Percentiles rank a stretch among this genome's conserved stretches.
These are phyloP conservation scores for Tychaedon coryphoeus DNA, from an alignment of 2,113 vertebrate genomes.

Conservation along the genomic window DNA sequence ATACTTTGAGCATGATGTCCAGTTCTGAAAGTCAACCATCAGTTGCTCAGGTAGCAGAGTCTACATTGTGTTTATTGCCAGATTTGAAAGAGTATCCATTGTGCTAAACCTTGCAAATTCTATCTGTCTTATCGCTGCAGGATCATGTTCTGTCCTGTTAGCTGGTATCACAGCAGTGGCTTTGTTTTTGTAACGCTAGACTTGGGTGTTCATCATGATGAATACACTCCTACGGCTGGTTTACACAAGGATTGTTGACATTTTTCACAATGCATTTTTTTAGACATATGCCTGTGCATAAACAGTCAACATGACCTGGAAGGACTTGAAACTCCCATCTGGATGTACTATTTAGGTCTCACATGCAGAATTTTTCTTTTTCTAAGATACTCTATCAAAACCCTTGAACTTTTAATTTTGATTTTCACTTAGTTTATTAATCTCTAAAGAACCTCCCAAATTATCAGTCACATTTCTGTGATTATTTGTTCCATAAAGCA, in stretches of 20 bases:
- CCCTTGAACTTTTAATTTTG: neutral
- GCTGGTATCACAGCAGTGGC: neutral
- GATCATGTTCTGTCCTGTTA: conserved; percentile 23
- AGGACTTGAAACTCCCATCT: neutral
- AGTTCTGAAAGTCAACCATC: neutral
- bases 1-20: neutral
- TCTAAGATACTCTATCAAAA: neutral
- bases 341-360: neutral
- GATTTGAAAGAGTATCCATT: neutral
- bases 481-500: neutral
- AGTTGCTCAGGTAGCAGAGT: neutral
- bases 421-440: neutral
- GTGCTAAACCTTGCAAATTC: neutral
- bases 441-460: neutral
- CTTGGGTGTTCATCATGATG: neutral
- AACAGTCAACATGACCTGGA: neutral
- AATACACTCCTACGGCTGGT: conserved; percentile 4
- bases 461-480: neutral
- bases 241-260: neutral
- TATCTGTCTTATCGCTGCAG: neutral
- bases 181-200: conserved; percentile 4
- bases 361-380: neutral
- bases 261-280: conserved; percentile 9
- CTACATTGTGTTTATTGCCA: neutral
- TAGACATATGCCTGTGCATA: neutral